A percentile compares a stretch with the other conserved stretches of the same genome.
These are phyloP conservation scores for Furnarius figulus DNA, from an alignment of 2,113 vertebrate species.

Conservation along the genomic window DNA sequence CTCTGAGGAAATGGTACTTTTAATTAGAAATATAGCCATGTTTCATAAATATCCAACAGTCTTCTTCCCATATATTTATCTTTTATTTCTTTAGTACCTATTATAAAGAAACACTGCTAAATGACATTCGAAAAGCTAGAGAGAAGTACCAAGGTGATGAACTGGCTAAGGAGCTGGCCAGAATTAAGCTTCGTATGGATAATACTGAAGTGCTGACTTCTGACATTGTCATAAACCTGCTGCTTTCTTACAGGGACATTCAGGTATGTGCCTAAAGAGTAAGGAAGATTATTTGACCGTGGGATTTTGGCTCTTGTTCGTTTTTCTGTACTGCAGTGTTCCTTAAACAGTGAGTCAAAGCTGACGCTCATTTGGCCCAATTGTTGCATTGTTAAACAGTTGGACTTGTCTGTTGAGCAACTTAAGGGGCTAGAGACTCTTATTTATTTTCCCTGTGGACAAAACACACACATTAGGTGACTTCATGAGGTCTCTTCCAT, in stretches of 20 bases:
- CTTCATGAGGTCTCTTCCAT: neutral
- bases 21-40: neutral
- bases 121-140: conserved; percentile 91
- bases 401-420: neutral
- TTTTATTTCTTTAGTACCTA: conserved; percentile 77
- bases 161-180: conserved; percentile 87
- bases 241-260: conserved; percentile 95
- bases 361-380: neutral
- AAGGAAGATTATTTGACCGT: neutral
- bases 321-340: neutral
- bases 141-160: conserved; percentile 94
- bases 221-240: conserved; percentile 93
- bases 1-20: neutral
- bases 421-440: neutral
- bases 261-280: conserved; percentile 79
- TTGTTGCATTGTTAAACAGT: neutral
- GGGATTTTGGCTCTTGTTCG: neutral
- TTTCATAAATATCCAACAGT: neutral
- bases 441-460: neutral
- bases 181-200: conserved; percentile 92
- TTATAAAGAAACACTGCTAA: conserved; percentile 90
- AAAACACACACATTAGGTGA: neutral
- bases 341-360: neutral
- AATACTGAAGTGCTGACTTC: conserved; percentile 91
- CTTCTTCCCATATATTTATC: neutral